A percentile compares a stretch with the other conserved stretches of the same genome.
phyloP scores from a whole-genome alignment of 2,797 vertebrate genomes.

The Tenualosa thibaudeaui region DNA sequence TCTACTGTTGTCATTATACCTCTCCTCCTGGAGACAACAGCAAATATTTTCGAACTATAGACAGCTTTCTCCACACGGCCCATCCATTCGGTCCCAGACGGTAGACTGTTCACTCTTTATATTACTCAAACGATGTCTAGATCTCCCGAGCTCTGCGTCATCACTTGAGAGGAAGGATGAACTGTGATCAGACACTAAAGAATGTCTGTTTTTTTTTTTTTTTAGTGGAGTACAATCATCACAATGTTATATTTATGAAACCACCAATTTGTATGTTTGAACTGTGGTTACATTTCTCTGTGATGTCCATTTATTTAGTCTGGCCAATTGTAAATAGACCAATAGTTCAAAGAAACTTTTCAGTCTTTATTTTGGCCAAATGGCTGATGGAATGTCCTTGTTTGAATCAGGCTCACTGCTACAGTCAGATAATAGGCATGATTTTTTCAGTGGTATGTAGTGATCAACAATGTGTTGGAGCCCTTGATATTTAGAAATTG shows the following conservation, averaged over 20 bases:
- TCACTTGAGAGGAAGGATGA: neutral
- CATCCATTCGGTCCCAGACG: neutral
- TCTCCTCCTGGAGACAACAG: neutral
- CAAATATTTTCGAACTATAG: neutral
- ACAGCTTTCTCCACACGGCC: neutral
- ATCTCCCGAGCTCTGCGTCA: neutral
- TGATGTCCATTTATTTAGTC: too few species aligned
- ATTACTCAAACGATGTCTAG: neutral
- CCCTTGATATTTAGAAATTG: neutral
- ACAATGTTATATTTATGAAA: neutral
- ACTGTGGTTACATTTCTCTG: too few species aligned
- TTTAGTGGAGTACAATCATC: too few species aligned
- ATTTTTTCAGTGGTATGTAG: neutral
- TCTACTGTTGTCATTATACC: neutral
- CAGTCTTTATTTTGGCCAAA: too few species aligned
- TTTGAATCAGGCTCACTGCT: too few species aligned
- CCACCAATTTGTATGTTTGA: too few species aligned
- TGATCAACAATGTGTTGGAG: neutral
- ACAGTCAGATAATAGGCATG: too few species aligned
- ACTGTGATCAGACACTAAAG: neutral
- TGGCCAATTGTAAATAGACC: too few species aligned
- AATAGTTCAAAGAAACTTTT: too few species aligned
- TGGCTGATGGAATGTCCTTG: too few species aligned
- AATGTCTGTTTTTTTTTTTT: neutral
- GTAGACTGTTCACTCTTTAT: neutral